phyloP scores from a whole-genome alignment of 2,797 vertebrate genomes.

The Squalus acanthias region DNA sequence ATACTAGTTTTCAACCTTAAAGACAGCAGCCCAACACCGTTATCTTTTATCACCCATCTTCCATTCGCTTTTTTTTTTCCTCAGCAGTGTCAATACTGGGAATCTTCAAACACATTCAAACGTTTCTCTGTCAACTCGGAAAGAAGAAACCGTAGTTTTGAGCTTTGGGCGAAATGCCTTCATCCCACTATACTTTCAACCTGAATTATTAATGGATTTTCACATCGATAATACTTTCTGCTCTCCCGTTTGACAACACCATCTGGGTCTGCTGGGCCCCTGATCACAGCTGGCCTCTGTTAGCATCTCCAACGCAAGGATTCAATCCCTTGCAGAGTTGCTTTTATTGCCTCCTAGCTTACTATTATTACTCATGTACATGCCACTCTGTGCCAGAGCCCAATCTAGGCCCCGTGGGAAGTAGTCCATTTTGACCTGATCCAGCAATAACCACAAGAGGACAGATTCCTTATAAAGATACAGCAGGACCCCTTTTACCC shows the following conservation, averaged over 20 bases:
- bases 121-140: background rate
- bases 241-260: constrained; percentile 36
- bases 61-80: background rate
- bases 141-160: background rate
- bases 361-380: constrained; percentile 19
- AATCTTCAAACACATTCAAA: constrained; percentile 11
- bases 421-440: background rate
- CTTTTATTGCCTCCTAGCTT: constrained; percentile 25
- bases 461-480: background rate
- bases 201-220: constrained; percentile 42
- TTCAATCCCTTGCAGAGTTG: constrained; percentile 21
- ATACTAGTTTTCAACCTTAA: background rate
- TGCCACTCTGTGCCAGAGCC: background rate
- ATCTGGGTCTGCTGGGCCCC: constrained; percentile 32
- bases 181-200: constrained; percentile 38
- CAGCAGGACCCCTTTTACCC: background rate
- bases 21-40: background rate
- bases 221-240: constrained; percentile 37
- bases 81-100: background rate
- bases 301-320: constrained; percentile 14
- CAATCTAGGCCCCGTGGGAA: background rate
- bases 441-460: background rate
- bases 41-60: background rate
- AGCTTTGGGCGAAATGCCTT: constrained; percentile 10
- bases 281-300: constrained; percentile 24